Evolutionary conservation across 2,797 vertebrate genomes (phyloP).

Genomic region (Artibeus jamaicensis): DNA sequence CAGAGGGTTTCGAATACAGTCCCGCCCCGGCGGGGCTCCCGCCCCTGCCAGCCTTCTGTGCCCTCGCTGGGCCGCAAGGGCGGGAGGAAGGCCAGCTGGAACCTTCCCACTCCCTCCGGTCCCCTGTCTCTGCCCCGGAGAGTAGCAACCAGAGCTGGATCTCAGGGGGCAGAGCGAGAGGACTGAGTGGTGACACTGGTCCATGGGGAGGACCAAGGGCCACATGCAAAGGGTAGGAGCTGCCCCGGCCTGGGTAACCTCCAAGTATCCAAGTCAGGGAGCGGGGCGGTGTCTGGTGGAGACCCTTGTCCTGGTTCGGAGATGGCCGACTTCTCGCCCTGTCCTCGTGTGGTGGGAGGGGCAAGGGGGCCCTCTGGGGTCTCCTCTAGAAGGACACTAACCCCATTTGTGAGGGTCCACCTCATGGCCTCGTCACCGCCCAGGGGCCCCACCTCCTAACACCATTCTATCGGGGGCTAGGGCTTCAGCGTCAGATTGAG

Average conservation of each 20-base stretch:
- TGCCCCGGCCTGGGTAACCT: too few species aligned
- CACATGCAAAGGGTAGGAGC: accelerated
- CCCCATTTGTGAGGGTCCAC: too few species aligned
- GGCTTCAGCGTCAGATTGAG: not conserved
- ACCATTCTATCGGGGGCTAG: not conserved
- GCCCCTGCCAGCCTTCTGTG: not conserved
- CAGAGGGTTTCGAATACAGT: accelerated
- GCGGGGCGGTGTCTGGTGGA: not conserved
- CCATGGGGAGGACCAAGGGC: accelerated
- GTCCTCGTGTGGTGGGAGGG: accelerated
- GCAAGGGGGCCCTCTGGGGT: not conserved
- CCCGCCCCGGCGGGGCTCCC: not conserved
- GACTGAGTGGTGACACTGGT: not conserved
- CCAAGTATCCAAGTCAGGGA: accelerated
- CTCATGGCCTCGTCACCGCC: not conserved
- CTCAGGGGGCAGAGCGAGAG: not conserved
- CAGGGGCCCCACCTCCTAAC: not conserved
- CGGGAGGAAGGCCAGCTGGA: not conserved
- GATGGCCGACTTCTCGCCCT: not conserved
- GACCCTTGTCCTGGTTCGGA: too few species aligned
- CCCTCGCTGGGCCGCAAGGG: accelerated
- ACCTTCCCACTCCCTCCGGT: accelerated
- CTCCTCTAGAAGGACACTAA: not conserved
- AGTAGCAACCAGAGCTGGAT: not conserved
- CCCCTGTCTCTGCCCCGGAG: not conserved